phyloP scores from a whole-genome alignment of 2,113 vertebrate species.

The Irena cyanogastra region DNA sequence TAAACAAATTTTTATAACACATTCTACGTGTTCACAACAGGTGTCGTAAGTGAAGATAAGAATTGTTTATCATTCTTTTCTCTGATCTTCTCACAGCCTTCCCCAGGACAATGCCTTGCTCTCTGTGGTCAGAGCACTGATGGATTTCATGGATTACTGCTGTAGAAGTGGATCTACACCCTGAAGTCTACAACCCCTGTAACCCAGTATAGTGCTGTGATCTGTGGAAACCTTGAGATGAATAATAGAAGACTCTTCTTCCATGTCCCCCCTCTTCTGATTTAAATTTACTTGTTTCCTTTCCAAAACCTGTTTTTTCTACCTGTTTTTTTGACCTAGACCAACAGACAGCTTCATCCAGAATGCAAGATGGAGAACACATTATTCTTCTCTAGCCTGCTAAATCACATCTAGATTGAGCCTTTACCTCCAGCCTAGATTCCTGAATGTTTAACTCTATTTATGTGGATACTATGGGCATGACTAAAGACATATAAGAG shows the following conservation, averaged over 20 bases:
- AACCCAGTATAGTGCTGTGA: not conserved
- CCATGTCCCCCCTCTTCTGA: not conserved
- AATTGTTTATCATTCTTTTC: no score
- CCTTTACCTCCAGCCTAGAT: not conserved
- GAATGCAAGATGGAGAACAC: not conserved
- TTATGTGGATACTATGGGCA: not conserved
- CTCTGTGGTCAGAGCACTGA: no score
- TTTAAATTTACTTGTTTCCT: not conserved
- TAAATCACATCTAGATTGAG: not conserved
- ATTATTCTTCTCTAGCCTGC: not conserved
- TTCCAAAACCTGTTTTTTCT: not conserved
- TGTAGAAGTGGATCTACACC: not conserved
- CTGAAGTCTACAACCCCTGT: not conserved
- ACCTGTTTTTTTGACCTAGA: not conserved
- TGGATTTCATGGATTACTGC: not conserved
- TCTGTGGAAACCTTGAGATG: not conserved
- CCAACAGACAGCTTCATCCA: not conserved
- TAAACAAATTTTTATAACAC: no score
- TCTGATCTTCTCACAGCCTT: no score
- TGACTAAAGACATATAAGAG: not conserved
- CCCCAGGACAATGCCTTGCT: no score
- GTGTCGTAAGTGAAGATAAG: no score
- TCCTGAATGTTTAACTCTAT: not conserved
- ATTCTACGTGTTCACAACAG: no score
- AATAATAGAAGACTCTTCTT: not conserved